phyloP scores from a whole-genome alignment of 2,797 vertebrate genomes.

The Pangasius mekongensis region DNA sequence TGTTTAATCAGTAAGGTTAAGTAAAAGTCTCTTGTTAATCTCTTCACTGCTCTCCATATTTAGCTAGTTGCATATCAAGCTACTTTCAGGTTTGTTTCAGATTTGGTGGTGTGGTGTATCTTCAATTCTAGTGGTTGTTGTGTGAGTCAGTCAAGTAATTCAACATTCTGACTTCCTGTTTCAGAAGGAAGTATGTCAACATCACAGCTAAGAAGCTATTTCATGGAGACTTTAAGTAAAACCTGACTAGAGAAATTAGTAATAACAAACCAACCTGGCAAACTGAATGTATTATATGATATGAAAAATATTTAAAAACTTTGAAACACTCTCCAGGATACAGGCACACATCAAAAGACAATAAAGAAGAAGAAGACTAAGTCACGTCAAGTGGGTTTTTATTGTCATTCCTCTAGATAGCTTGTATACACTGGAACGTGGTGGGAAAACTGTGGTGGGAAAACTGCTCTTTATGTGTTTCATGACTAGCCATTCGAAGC shows the following conservation, averaged over 20 bases:
- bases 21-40: too few species aligned
- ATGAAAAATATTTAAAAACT: too few species aligned
- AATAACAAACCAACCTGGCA: neutral
- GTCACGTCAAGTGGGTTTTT: neutral
- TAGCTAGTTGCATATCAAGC: neutral
- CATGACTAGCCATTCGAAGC: too few species aligned
- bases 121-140: neutral
- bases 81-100: neutral
- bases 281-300: neutral
- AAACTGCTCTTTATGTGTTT: too few species aligned
- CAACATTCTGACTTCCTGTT: neutral
- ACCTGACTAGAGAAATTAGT: neutral
- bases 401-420: too few species aligned
- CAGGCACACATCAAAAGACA: neutral
- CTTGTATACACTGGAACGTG: too few species aligned
- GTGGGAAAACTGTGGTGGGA: too few species aligned
- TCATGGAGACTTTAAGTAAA: neutral
- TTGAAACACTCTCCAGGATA: too few species aligned
- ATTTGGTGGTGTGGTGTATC: neutral
- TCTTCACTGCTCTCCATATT: neutral
- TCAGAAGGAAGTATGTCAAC: neutral
- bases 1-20: neutral
- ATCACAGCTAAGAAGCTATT: neutral
- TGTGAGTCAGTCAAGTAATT: neutral
- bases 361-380: neutral